Evolutionary conservation across 1,140 invertebrate genomes (phyloP).

Genomic region (Drosophila rhopaloa): DNA sequence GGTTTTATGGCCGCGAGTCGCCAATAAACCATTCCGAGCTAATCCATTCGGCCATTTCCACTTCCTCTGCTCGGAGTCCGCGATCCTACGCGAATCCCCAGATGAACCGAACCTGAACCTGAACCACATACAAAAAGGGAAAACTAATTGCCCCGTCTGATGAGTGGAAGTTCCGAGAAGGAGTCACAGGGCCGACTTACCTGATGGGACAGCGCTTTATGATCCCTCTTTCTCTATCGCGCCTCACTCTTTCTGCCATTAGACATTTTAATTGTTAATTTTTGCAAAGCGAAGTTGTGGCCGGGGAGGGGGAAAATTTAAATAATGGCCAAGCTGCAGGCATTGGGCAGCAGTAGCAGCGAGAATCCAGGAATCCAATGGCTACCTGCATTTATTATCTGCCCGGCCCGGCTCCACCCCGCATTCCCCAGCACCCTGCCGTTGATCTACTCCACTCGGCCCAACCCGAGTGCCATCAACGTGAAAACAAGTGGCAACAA

Average conservation of each 20-base stretch:
- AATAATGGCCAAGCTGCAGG: constrained; percentile 77
- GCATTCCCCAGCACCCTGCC: not conserved
- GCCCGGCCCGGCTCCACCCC: not conserved
- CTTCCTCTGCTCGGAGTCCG: constrained; percentile 48
- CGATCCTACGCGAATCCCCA: constrained; percentile 24
- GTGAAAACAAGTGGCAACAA: constrained; percentile 83
- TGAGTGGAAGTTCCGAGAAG: constrained; percentile 70
- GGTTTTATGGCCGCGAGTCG: constrained; percentile 34
- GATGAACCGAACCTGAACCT: constrained; percentile 1
- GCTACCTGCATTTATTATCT: constrained; percentile 78
- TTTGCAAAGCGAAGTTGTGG: constrained; percentile 36
- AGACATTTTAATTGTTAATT: constrained; percentile 83
- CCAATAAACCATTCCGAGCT: constrained; percentile 55
- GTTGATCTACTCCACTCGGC: not conserved
- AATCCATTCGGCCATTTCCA: constrained; percentile 72
- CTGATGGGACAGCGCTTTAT: constrained; percentile 50
- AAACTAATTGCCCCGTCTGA: constrained; percentile 57
- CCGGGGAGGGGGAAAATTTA: constrained; percentile 52
- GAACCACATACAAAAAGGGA: constrained; percentile 24
- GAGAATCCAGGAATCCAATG: constrained; percentile 45
- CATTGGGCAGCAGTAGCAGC: constrained; percentile 18
- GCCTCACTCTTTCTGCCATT: constrained; percentile 56
- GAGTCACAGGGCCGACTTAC: constrained; percentile 38
- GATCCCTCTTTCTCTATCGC: constrained; percentile 26
- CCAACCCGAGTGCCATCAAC: constrained; percentile 70